Conservation (phyloP, 2,113 vertebrate species). For the Percopsis transmontana region DNA sequence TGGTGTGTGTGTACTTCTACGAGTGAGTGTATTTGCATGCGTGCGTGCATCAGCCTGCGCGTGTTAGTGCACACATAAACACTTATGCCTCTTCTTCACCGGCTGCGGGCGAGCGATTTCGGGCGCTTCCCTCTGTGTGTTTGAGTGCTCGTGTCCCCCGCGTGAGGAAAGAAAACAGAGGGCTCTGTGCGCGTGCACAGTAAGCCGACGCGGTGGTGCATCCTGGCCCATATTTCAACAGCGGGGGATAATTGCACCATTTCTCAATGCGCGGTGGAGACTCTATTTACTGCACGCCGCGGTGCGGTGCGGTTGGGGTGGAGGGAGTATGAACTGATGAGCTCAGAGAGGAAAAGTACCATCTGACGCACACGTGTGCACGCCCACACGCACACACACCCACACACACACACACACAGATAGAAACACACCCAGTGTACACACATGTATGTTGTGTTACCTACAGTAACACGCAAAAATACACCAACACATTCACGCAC, state of each 20-base stretch:
- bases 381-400: slow-evolving; percentile 14
- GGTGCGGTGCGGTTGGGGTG: slow-evolving; percentile 66
- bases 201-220: slow-evolving; percentile 65
- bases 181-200: background rate
- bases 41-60: slow-evolving; percentile 10
- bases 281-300: slow-evolving; percentile 77
- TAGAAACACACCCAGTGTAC: background rate
- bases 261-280: slow-evolving; percentile 75
- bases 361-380: slow-evolving; percentile 49
- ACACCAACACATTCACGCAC: background rate
- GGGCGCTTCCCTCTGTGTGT: slow-evolving; percentile 36
- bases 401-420: slow-evolving; percentile 2
- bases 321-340: slow-evolving; percentile 73
- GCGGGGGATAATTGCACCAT: slow-evolving; percentile 79
- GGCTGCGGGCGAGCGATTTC: background rate
- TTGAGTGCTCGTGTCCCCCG: slow-evolving; percentile 37
- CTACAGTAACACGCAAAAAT: background rate
- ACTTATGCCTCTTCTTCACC: no score
- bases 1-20: slow-evolving; percentile 4
- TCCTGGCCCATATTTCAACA: slow-evolving; percentile 76
- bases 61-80: slow-evolving; percentile 26
- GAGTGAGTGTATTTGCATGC: slow-evolving; percentile 1
- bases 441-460: background rate
- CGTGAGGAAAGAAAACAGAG: slow-evolving; percentile 31
- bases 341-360: slow-evolving; percentile 74